Evolutionary conservation across 2,888 invertebrate genomes (phyloP).

Genomic region (Leptothorax acervorum): DNA sequence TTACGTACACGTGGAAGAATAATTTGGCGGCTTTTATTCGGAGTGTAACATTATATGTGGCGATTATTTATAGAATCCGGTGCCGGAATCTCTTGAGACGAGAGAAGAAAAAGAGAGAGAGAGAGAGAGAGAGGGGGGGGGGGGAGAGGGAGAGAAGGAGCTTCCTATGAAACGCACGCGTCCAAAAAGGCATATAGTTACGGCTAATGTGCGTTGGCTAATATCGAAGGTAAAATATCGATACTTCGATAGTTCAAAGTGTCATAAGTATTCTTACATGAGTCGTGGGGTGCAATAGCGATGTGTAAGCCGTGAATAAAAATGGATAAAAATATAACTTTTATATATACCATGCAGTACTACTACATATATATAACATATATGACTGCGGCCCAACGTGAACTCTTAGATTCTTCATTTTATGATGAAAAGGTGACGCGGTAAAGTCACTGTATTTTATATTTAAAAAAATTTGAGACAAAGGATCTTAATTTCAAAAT

Average conservation of each 20-base stretch:
- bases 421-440: conserved; percentile 40
- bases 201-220: conserved; percentile 40
- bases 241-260: conserved; percentile 53
- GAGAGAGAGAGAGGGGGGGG: too few species aligned
- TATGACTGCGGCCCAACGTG: conserved; percentile 26
- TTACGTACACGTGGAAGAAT: conserved; percentile 40
- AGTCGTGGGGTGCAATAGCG: conserved; percentile 51
- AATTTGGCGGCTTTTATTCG: conserved; percentile 43
- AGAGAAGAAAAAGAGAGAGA: not conserved
- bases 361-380: conserved; percentile 10
- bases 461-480: conserved; percentile 7
- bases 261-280: conserved; percentile 56
- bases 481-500: conserved; percentile 12
- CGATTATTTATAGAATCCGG: conserved; percentile 36
- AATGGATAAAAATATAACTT: conserved; percentile 46
- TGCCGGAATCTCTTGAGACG: conserved; percentile 21
- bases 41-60: conserved; percentile 42
- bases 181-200: conserved; percentile 32
- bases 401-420: conserved; percentile 41
- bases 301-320: conserved; percentile 40
- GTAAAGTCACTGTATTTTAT: conserved; percentile 20
- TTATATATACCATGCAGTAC: not conserved
- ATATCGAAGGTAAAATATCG: conserved; percentile 57
- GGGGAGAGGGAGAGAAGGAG: not conserved
- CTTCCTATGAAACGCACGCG: conserved; percentile 8